A percentile compares a stretch with the other conserved stretches of the same genome.
Evolutionary conservation across 2,113 vertebrate genomes (phyloP).

Genomic region (Picathartes gymnocephalus): DNA sequence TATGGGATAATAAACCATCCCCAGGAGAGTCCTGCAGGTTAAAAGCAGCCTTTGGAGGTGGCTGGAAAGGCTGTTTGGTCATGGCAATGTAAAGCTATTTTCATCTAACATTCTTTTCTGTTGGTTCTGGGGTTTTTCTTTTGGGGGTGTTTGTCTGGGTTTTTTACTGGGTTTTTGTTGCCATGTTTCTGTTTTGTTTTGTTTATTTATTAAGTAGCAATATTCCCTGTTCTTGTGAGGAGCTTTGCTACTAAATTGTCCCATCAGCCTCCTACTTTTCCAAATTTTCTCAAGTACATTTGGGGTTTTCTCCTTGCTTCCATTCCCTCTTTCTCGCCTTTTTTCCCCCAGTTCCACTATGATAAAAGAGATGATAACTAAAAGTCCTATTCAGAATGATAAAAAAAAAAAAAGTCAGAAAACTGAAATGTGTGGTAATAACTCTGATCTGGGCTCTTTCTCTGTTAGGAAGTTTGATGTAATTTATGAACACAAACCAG

Average conservation of each 20-base stretch:
- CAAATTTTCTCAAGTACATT: background rate
- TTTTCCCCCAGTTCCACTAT: background rate
- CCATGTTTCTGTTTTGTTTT: background rate
- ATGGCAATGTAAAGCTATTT: background rate
- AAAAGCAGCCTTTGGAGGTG: background rate
- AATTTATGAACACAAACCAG: background rate
- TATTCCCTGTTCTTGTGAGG: background rate
- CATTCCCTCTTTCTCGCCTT: background rate
- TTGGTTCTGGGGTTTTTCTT: background rate
- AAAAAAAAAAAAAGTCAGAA: background rate
- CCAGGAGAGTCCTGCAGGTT: background rate
- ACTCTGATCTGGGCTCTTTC: background rate
- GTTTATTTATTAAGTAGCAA: background rate
- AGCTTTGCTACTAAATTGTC: background rate
- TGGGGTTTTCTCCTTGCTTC: background rate
- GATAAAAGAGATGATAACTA: background rate
- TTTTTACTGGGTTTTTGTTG: background rate
- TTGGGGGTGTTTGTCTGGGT: rapidly evolving
- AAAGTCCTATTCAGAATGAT: background rate
- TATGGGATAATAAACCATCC: background rate
- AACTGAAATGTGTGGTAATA: background rate
- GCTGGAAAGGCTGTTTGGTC: background rate
- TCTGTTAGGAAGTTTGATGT: background rate
- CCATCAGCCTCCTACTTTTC: background rate
- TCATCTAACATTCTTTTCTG: background rate